Percentiles rank a stretch among this genome's conserved stretches.
phyloP scores from a whole-genome alignment of 2,888 invertebrate genomes.

The Notodromas monacha region DNA sequence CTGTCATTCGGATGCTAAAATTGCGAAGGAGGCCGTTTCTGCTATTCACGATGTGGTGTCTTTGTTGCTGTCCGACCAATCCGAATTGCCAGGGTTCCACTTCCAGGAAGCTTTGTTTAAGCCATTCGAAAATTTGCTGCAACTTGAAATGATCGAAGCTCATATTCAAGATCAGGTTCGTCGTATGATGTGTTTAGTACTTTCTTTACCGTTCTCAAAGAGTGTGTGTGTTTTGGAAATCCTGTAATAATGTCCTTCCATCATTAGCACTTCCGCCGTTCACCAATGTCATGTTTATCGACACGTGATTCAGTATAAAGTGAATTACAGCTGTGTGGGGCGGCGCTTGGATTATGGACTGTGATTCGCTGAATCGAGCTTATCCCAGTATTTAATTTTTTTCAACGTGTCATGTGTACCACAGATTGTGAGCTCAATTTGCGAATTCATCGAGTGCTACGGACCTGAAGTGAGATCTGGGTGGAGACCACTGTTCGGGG shows the following conservation, averaged over 20 bases:
- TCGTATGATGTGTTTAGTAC: constrained; percentile 2
- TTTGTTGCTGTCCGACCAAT: constrained; percentile 47
- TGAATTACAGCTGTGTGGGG: too few species aligned
- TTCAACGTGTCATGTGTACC: too few species aligned
- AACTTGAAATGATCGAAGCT: constrained; percentile 62
- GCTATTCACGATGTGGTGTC: constrained; percentile 74
- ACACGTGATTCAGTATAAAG: too few species aligned
- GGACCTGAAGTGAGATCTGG: constrained; percentile 72
- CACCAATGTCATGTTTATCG: too few species aligned
- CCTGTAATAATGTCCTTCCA: too few species aligned
- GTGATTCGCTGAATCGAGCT: too few species aligned
- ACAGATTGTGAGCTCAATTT: constrained; percentile 70
- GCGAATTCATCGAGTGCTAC: constrained; percentile 80
- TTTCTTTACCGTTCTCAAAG: constrained; percentile 4
- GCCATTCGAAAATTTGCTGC: constrained; percentile 72
- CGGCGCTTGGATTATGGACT: too few species aligned
- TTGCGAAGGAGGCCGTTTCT: constrained; percentile 54
- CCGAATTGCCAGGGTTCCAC: constrained; percentile 68
- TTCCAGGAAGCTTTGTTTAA: constrained; percentile 79
- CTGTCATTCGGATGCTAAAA: constrained; percentile 53
- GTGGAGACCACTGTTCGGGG: constrained; percentile 81
- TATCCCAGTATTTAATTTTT: too few species aligned
- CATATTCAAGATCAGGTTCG: constrained; percentile 48
- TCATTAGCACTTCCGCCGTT: too few species aligned
- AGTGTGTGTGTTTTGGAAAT: too few species aligned